These are phyloP conservation scores for Agrotis clavis DNA, from an alignment of 2,888 invertebrate species.

Conservation along the genomic window DNA sequence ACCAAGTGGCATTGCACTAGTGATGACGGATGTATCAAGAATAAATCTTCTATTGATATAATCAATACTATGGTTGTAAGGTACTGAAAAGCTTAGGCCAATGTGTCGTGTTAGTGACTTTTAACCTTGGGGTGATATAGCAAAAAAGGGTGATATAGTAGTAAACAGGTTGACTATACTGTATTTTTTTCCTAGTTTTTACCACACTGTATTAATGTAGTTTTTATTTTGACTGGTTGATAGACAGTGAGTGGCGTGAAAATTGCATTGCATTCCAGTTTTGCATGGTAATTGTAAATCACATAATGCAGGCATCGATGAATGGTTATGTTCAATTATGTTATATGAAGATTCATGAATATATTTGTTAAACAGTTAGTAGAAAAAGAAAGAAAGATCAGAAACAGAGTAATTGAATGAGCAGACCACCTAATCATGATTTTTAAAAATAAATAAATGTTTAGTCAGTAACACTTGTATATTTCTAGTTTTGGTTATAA, in stretches of 20 bases:
- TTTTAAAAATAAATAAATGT: no score
- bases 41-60: no score
- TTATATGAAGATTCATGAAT: background rate
- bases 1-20: no score
- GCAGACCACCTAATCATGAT: background rate
- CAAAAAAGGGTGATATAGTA: background rate
- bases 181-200: background rate
- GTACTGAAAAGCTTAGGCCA: no score
- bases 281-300: background rate
- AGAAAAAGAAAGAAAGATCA: background rate
- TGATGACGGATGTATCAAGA: no score
- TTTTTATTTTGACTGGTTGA: background rate
- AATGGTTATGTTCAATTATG: background rate
- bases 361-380: background rate
- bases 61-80: no score
- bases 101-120: background rate
- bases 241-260: conserved; percentile 2
- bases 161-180: background rate
- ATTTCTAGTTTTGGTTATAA: no score
- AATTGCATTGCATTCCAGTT: background rate
- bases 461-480: no score
- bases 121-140: background rate
- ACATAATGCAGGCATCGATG: background rate
- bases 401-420: background rate
- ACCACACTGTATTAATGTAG: background rate